Base-by-base conservation (phyloP, 2,113 vertebrate genomes). In the Ovibos moschatus region DNA sequence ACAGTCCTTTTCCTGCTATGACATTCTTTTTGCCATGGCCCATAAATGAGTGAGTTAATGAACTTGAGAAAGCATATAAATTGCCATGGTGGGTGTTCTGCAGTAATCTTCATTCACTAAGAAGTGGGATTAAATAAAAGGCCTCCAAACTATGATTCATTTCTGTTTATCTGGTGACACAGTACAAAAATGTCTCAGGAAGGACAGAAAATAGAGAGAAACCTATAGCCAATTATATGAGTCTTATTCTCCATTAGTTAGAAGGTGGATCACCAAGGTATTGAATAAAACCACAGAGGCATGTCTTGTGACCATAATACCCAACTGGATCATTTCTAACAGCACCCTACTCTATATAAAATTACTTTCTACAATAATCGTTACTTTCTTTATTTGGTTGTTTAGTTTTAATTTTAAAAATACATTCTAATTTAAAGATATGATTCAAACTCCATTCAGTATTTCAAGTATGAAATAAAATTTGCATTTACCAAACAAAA, bases 401-500 rank as follows among this genome's bases (percentile, higher is more conserved):
- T 88, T 91, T 85, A 57, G 14, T 95, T 94, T 95, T 92, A 60
- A 94, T 50, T 93, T 96, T 83, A 8, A 55, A 93, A 92, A 76
- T 82, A 57, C 19, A 47, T 89, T 90, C 91, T 84, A 60, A 89
- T 82, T 94, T 86, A 51, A 94, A 89, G 74, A 51, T 78, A 89
- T 13, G 87, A 74, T 76, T 91, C 87, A 94, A 91, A 93, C 93
- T 78, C 27, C 25, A 95, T 71, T 94, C 89, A 58, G 21, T 95
- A 91, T 55, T 96, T 92, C 43, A 51, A 51, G 14, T 84, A 94
- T 43, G 15, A 92, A 67, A 28, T 40, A 95, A 92, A 94, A 96
- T 95, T 91, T 89, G 87, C 76, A 92, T 95, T 94, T 94, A 47
- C 43, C 83, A 94, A 87, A 93, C 62, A 91, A 96, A 96, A 89